Evolutionary conservation across 1,140 invertebrate genomes (phyloP).

Genomic region (Eurytemora carolleeae): DNA sequence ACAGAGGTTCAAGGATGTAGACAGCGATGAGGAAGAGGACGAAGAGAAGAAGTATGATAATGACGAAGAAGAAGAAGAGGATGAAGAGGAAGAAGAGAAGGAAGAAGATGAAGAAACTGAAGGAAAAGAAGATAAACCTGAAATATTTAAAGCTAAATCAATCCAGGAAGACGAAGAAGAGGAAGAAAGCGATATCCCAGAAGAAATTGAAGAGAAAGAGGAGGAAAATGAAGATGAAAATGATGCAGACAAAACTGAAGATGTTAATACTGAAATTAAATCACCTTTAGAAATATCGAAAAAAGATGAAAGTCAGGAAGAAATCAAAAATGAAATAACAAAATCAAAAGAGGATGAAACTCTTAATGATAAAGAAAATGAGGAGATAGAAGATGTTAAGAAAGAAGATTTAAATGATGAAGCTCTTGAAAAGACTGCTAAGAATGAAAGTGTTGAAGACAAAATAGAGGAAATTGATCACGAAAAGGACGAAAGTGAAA

Average conservation of each 20-base stretch:
- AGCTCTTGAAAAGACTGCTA: slow-evolving; percentile 1
- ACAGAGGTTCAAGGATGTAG: neutral
- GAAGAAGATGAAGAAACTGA: slow-evolving; percentile 4
- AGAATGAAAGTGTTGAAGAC: neutral
- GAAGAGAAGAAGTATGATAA: slow-evolving; percentile 5
- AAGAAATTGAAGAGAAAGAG: slow-evolving; percentile 1
- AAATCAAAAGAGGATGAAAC: too few species aligned
- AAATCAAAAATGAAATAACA: too few species aligned
- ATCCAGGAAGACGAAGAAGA: slow-evolving; percentile 7
- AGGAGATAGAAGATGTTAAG: too few species aligned
- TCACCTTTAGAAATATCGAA: too few species aligned
- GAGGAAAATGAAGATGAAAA: neutral
- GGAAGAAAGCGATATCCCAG: slow-evolving; percentile 3
- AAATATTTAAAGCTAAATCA: neutral
- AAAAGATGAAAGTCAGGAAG: too few species aligned
- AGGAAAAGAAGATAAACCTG: slow-evolving; percentile 4
- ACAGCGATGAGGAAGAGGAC: slow-evolving; percentile 11
- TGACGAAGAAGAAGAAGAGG: slow-evolving; percentile 14
- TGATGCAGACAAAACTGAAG: too few species aligned
- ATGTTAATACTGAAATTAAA: too few species aligned
- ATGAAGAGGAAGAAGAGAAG: slow-evolving; percentile 14
- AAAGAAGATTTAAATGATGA: too few species aligned
- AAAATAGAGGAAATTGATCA: slow-evolving; percentile 15
- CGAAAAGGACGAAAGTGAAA: slow-evolving; percentile 21
- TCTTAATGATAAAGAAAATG: too few species aligned